Evolutionary conservation across 2,888 invertebrate species (phyloP), one percentile per base, ranked within the genome.

Genomic region (Cheilosia pagana): DNA sequence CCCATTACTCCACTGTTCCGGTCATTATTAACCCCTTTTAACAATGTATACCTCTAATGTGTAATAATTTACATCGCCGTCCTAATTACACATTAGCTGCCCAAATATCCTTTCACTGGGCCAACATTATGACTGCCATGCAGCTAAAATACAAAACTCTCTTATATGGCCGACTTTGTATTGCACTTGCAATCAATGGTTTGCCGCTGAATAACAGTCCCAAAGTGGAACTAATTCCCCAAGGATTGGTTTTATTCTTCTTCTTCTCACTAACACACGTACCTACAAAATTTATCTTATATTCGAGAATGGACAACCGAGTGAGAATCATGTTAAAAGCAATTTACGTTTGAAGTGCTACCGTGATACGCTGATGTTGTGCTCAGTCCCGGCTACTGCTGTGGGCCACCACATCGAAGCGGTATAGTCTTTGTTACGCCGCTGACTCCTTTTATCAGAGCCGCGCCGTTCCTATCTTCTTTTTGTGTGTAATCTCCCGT

Each of bases 331-430:
- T 85, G 85, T 81, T 85, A 90, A 90, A 90, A 90, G 90, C 90
- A 90, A 90, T 90, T 90, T 90, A 90, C 90, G 90, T 90, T 90
- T 88, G 89, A 90, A 89, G 88, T 89, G 90, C 90, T 90, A 90
- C 90, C 89, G 90, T 90, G 89, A 90, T 90, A 90, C 90, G 90
- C 90, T 88, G 89, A 89, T 88, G 89, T 88, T 90, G 88, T 12
- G 57, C 67, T 28, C 28, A 41, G 43, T 50, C 35, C 12, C 48
- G 53, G 81, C 85, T 85, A 85, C 83, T 81, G 57, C 45, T 52
- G 60, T 16, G 78, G 50, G 82, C 78, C 75, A 81, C 70, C 81
- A 65, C 59, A 75, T 60, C 74, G 70, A 60, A 76, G 85, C 81
- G 85, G 85, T 85, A 50, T 85, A 50, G 81, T 67, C 85, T 85